Conservation (phyloP, 2,888 invertebrate species). For the Apamea sordens region DNA sequence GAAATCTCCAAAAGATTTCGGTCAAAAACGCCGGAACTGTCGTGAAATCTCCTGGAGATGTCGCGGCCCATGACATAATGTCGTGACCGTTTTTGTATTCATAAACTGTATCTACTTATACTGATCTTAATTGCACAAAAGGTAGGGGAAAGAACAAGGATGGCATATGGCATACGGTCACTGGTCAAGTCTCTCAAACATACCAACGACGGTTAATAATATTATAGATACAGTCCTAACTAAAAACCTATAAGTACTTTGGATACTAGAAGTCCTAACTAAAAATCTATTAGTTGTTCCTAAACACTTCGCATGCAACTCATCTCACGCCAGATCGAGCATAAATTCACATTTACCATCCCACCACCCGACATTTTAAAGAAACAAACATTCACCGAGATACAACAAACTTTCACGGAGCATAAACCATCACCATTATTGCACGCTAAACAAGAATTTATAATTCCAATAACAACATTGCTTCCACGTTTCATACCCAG, state of each 20-base stretch:
- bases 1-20: neutral
- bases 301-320: neutral
- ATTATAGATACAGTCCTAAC: neutral
- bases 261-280: neutral
- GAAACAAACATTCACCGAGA: constrained; percentile 8
- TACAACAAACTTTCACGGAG: constrained; percentile 26
- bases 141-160: neutral
- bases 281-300: neutral
- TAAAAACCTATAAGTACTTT: too few species aligned
- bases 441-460: constrained; percentile 59
- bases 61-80: neutral
- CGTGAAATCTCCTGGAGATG: too few species aligned
- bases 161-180: neutral
- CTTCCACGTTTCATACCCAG: constrained; percentile 22
- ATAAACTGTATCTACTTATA: neutral
- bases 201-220: neutral
- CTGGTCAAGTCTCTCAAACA: neutral
- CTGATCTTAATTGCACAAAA: neutral
- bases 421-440: constrained; percentile 72
- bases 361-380: constrained; percentile 5
- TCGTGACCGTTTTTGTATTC: neutral
- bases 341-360: neutral
- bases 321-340: neutral
- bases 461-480: constrained; percentile 60
- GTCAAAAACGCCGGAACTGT: neutral